Evolutionary conservation across 2,888 invertebrate species (phyloP).

Genomic region (Drosophila stalkeri): DNA sequence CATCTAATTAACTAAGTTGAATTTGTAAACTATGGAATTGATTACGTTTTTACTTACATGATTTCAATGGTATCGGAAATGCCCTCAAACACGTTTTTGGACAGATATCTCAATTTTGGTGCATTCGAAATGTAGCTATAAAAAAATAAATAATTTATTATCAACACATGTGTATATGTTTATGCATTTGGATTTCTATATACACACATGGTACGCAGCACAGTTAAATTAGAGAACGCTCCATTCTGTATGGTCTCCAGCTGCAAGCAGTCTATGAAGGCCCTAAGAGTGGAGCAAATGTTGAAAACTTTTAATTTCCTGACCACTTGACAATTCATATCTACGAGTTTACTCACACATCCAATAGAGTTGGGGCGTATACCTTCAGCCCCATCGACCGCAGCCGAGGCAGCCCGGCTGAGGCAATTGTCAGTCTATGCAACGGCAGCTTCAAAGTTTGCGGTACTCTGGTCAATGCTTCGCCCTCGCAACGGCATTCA

Average conservation of each 20-base stretch:
- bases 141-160: not conserved
- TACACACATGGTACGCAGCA: slow-evolving; percentile 80
- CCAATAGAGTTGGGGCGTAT: slow-evolving; percentile 80
- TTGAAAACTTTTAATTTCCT: not conserved
- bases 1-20: not conserved
- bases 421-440: slow-evolving; percentile 83
- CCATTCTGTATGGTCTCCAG: slow-evolving; percentile 83
- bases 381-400: slow-evolving; percentile 83
- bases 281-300: slow-evolving; percentile 49
- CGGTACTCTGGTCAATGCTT: slow-evolving; percentile 82
- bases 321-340: not conserved
- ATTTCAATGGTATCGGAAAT: slow-evolving; percentile 86
- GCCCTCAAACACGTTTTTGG: slow-evolving; percentile 83
- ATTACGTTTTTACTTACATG: slow-evolving; percentile 86
- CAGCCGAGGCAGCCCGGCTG: slow-evolving; percentile 82
- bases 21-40: too few species aligned
- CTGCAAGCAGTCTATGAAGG: slow-evolving; percentile 80
- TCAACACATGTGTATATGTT: too few species aligned
- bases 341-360: slow-evolving; percentile 78
- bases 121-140: slow-evolving; percentile 89
- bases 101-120: slow-evolving; percentile 87
- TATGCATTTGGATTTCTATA: not conserved
- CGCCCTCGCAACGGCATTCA: slow-evolving; percentile 84
- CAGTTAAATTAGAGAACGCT: slow-evolving; percentile 81
- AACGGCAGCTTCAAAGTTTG: slow-evolving; percentile 82